Base-by-base conservation (phyloP, 2,797 vertebrate genomes). In the Labeo calbasu region DNA sequence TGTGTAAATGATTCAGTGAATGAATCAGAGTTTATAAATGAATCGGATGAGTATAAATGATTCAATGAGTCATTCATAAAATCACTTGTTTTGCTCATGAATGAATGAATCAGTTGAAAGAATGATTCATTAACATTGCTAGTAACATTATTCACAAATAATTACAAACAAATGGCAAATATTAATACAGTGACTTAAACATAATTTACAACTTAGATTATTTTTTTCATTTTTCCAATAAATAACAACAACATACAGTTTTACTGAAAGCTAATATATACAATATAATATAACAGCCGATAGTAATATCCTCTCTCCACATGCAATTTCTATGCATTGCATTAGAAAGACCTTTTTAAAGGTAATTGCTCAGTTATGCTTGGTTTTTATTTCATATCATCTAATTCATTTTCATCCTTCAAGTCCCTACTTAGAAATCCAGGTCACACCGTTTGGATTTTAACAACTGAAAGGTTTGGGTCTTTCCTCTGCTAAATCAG, bases 401-500 rank as follows among this genome's bases (percentile, higher is more conserved):
- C 68, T 32, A 36, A 11, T 48, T 81, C 2, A 50, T 63, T 61
- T 48, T 50, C 21, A 71, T 59, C 68, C 23, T 71, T 59, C n/a
- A 71, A 71, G 17, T 73, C 19, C 17, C 80, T 63, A 19, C 43
- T 73, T 73, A 36, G 23, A 61, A 81, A 36, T 63, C 43, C 55
- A 73, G 80, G 57, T 82, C 57, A 82, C 43, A 50, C 9, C 0
- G 0, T 59, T 73, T 23, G 19, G 19, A 73, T 61, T 73, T 36
- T 28, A 73, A 82, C 40, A 10, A 73, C 80, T 82, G 73, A 73
- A 73, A 82, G 80, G 68, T 81, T 61, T 25, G 68, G 10, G 80
- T 63, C 57, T 73, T 82, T 73, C 43, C 63, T 82, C 55, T 63
- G 57, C 46, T 73, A 82, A 82, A 82, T 82, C 70, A 40, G 80